Conservation (phyloP, 2,797 vertebrate genomes). For the Clamator glandarius region DNA sequence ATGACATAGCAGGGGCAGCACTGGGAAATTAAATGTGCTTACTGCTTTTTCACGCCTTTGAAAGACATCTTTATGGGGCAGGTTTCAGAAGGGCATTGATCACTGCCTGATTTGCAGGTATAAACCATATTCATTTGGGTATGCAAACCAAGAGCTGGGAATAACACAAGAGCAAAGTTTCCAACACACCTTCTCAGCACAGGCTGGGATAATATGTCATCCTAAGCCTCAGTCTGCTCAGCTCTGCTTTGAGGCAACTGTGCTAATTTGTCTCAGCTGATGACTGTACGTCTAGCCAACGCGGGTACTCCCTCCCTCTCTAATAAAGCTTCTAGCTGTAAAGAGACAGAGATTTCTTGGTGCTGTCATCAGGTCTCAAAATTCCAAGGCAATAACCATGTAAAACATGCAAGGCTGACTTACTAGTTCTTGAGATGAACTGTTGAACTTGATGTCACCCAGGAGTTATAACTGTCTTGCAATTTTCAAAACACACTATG, state of each 20-base stretch:
- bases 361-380: not conserved
- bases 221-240: not conserved
- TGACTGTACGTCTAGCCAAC: not conserved
- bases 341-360: not conserved
- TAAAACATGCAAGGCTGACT: not conserved
- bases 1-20: not conserved
- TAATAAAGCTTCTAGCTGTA: not conserved
- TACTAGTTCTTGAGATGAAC: not conserved
- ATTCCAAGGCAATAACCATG: not conserved
- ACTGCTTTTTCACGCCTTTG: not conserved
- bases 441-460: not conserved
- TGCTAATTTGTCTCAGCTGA: not conserved
- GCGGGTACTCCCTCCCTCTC: not conserved
- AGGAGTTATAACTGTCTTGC: not conserved
- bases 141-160: not conserved
- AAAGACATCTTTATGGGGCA: not conserved
- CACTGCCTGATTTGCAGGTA: constrained; percentile 8
- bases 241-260: not conserved
- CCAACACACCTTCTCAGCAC: not conserved
- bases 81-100: not conserved
- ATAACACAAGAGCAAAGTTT: not conserved
- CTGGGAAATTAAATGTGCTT: not conserved
- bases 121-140: not conserved
- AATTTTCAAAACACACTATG: not conserved
- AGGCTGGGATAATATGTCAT: not conserved